Base-by-base conservation (phyloP, 2,113 vertebrate genomes). In the Brachyistius frenatus region DNA sequence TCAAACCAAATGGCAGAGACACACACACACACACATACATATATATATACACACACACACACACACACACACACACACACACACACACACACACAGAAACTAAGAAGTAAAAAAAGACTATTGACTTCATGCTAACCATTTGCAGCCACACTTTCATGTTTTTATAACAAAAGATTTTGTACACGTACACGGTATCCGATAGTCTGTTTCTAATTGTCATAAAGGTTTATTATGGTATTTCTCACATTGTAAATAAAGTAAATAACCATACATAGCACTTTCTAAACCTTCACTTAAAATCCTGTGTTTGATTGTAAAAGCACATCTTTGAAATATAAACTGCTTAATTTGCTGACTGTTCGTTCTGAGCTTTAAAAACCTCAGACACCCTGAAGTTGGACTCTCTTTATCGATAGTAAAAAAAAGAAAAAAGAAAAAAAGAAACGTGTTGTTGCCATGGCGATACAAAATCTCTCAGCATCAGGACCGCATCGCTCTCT, bases 141-240 rank as follows among this genome's bases (percentile, higher is more conserved):
- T 62, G 60, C 81, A 82, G 77, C 46, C 23, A 60, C 67, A 76
- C 54, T 76, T 76, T 88, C 39, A 73, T 6, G 1, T 77, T 85
- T 90, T 80, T 84, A 55, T 87, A 64, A 86, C 3, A 11, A 37
- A 68, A 75, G 39, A 31, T 88, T 89, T 87, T 90, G 72, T 80
- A 90, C 63, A 52, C 36, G 35, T 81, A 67, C 50, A 83, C 41
- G 2, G 0, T 10, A 35, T 16, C 15, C 9, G 2, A 70, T 66
- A 31, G 46, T 55, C 10, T 55, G 52, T 79, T 83, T 77, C 53
- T 39, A 61, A 56, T 36, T 1, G 33, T 44, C 32, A n/a, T 33
- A 49, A 44, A 2, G 3, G 50, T 76, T 47, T 57, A 65, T 75
- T 36, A 35, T 63, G 15, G 8, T 65, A 53, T 72, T 65, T 85